These are phyloP conservation scores for Bibio marci DNA, from an alignment of 2,888 invertebrate species.

Conservation along the genomic window DNA sequence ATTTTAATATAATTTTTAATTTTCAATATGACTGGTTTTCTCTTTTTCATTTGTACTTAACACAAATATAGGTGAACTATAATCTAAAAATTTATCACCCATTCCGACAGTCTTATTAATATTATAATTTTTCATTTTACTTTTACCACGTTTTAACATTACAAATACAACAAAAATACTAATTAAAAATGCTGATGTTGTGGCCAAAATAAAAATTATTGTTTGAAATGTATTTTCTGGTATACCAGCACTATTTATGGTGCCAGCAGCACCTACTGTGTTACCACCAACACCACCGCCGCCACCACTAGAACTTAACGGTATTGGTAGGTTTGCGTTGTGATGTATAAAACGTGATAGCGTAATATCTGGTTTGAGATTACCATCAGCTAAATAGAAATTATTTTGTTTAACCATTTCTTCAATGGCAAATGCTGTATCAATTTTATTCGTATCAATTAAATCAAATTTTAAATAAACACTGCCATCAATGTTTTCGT, in stretches of 20 bases:
- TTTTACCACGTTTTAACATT: slow-evolving; percentile 50
- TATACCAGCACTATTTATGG: slow-evolving; percentile 12
- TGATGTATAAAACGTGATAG: slow-evolving; percentile 43
- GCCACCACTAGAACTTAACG: slow-evolving; percentile 9
- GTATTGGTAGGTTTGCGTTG: slow-evolving; percentile 12
- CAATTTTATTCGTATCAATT: slow-evolving; percentile 55
- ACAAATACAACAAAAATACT: slow-evolving; percentile 58
- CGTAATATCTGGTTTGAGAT: slow-evolving; percentile 41
- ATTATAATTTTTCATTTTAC: slow-evolving; percentile 12
- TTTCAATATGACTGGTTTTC: no score
- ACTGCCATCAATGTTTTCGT: slow-evolving; percentile 33
- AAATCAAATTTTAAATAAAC: slow-evolving; percentile 43
- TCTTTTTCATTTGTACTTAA: slow-evolving; percentile 17
- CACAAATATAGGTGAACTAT: slow-evolving; percentile 27
- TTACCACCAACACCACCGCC: no score
- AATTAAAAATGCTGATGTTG: slow-evolving; percentile 63
- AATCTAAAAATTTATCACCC: slow-evolving; percentile 22
- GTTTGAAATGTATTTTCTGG: slow-evolving; percentile 45
- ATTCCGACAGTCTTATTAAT: slow-evolving; percentile 11
- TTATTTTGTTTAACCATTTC: slow-evolving; percentile 42
- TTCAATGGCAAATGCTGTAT: slow-evolving; percentile 62
- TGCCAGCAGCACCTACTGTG: slow-evolving; percentile 4
- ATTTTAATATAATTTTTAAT: no score
- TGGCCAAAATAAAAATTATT: slow-evolving; percentile 57
- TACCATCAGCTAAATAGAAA: slow-evolving; percentile 20